A percentile compares a stretch with the other conserved stretches of the same genome.
phyloP scores from a whole-genome alignment of 2,888 invertebrate genomes.

The Macrostomum cliftonense region DNA sequence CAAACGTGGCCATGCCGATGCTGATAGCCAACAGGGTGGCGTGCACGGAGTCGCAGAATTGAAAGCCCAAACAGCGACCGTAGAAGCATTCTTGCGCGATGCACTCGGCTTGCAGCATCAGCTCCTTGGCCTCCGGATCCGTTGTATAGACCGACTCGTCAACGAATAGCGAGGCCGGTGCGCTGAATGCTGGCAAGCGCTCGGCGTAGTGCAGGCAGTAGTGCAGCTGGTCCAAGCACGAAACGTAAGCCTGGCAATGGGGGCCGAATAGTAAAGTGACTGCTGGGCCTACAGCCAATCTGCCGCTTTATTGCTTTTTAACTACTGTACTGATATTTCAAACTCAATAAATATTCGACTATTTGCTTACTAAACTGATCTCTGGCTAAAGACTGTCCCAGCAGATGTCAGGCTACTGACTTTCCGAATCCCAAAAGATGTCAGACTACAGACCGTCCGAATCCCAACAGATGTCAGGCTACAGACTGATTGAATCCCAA shows the following conservation, averaged over 20 bases:
- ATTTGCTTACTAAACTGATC: no score
- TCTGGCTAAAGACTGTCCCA: no score
- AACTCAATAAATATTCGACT: no score
- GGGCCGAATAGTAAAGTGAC: no score
- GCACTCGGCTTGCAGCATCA: conserved; percentile 56
- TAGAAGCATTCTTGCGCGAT: conserved; percentile 85
- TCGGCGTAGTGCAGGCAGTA: conserved; percentile 58
- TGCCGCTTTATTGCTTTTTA: no score
- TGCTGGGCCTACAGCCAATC: no score
- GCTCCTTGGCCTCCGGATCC: conserved; percentile 46
- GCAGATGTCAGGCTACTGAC: no score
- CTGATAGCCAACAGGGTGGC: conserved; percentile 62
- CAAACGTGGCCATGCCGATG: conserved; percentile 76
- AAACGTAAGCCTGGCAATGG: conserved; percentile 49
- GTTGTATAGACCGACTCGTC: conserved; percentile 46
- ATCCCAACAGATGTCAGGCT: no score
- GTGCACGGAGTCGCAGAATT: conserved; percentile 69
- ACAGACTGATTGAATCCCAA: no score
- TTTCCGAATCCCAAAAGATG: no score
- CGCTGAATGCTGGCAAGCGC: conserved; percentile 53
- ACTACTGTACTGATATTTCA: no score
- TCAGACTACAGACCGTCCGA: no score
- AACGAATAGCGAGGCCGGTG: conserved; percentile 50
- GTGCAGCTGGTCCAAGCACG: conserved; percentile 58
- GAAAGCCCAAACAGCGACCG: conserved; percentile 74